phyloP scores from a whole-genome alignment of 2,797 vertebrate genomes.

The Oreochromis mossambicus region DNA sequence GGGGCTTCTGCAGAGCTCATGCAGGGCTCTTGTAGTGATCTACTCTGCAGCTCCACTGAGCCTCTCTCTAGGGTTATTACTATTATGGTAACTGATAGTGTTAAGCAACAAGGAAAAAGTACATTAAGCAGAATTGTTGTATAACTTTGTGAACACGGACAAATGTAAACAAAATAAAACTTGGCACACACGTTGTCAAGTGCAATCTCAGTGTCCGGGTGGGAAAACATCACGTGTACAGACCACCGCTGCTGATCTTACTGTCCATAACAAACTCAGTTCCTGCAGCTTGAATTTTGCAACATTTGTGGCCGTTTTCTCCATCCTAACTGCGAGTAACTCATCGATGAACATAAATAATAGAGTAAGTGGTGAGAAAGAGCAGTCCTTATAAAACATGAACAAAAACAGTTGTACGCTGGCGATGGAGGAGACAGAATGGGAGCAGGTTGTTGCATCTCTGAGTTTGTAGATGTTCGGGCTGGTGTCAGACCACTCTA shows the following conservation, averaged over 20 bases:
- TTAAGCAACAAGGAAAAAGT: constrained; percentile 9
- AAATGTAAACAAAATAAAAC: constrained; percentile 51
- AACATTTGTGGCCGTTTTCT: not conserved
- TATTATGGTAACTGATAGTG: constrained; percentile 28
- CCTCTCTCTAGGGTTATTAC: constrained; percentile 7
- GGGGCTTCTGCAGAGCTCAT: constrained; percentile 51
- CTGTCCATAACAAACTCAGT: not conserved
- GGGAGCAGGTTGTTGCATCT: constrained; percentile 17
- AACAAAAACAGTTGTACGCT: not conserved
- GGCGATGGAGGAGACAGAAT: constrained; percentile 9
- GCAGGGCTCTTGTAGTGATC: constrained; percentile 45
- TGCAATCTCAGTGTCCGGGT: not conserved
- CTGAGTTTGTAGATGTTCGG: constrained; percentile 12
- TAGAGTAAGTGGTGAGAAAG: constrained; percentile 21
- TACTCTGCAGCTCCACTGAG: constrained; percentile 12
- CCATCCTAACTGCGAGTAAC: not conserved
- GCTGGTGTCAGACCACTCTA: constrained; percentile 20
- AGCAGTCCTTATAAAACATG: constrained; percentile 12
- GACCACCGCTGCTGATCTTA: not conserved
- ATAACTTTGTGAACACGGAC: constrained; percentile 14
- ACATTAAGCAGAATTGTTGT: not conserved
- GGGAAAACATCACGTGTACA: not conserved
- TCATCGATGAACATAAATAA: constrained; percentile 33
- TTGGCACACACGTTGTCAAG: constrained; percentile 49
- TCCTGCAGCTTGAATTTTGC: not conserved